Base-by-base conservation (phyloP, 2,113 vertebrate species). In the Petrocephalus zakoni region DNA sequence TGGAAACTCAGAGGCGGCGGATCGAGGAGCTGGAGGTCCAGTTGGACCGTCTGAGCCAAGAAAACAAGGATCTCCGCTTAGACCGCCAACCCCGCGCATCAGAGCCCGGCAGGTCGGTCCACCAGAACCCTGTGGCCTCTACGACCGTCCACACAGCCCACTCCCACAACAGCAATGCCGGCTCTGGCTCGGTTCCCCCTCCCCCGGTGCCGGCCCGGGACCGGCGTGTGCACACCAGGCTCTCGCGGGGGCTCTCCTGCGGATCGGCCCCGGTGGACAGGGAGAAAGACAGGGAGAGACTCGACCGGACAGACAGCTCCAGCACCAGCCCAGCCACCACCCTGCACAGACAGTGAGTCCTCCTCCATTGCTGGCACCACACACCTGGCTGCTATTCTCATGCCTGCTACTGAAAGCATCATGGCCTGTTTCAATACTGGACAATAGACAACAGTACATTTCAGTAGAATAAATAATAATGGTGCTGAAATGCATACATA, bases 21-120 rank as follows among this genome's bases (percentile, higher is more conserved):
- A 97, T 98, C 21, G 97, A 98, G 89, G 97, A 98, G 92, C 95
- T 98, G 91, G 97, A 98, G 92, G 96, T 96, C 11, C 97, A 97
- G 91, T 93, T 98, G 89, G 97, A 98, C 93, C 96, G 95, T 13
- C 96, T 98, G 90, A 97, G 95, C 92, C 96, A 96, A 89, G 96
- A 97, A 94, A 98, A 98, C 90, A 95, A 95, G n/a, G 96, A 96
- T 52, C 95, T 98, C 88, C 93, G 97, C 34, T 92, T 96, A 89
- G 95, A 94, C 85, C 93, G 93, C 25, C 94, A 0, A 92, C 92
- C 0, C 92, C 93, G 47, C 90, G 94, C 92, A 87, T 93, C 93
- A 87, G 96, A 88, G 49, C 87, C 93, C 19, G 91, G 88, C 75
- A 95, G 91, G 85, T 64, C 87, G 29, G 68, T 85, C n/a, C 49